phyloP scores from a whole-genome alignment of 2,888 invertebrate species.

The Podabrus alpinus region DNA sequence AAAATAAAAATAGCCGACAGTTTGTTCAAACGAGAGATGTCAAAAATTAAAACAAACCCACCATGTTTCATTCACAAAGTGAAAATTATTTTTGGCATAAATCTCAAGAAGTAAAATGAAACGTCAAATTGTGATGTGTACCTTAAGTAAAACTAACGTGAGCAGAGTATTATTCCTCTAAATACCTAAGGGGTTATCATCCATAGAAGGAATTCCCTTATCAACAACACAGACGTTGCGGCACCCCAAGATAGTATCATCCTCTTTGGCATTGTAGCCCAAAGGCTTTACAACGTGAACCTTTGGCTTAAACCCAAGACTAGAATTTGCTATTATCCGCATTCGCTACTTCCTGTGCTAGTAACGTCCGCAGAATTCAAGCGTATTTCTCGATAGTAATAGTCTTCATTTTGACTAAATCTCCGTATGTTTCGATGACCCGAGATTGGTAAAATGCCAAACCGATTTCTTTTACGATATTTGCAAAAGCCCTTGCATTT shows the following conservation, averaged over 20 bases:
- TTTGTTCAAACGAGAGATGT: neutral
- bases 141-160: neutral
- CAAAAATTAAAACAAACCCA: neutral
- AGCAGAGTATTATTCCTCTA: neutral
- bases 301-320: slow-evolving; percentile 97
- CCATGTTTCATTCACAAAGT: neutral
- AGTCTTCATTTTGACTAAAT: slow-evolving; percentile 93
- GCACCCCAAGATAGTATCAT: slow-evolving; percentile 69
- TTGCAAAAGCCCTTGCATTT: neutral
- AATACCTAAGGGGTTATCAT: slow-evolving; percentile 19
- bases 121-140: neutral
- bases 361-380: slow-evolving; percentile 81
- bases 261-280: slow-evolving; percentile 73
- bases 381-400: slow-evolving; percentile 90
- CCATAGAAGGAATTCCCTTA: slow-evolving; percentile 26
- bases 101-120: neutral
- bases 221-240: slow-evolving; percentile 26
- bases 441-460: slow-evolving; percentile 84
- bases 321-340: slow-evolving; percentile 95
- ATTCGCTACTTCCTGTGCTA: slow-evolving; percentile 84
- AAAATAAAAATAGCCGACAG: neutral
- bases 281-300: slow-evolving; percentile 76
- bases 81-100: neutral
- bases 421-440: slow-evolving; percentile 93
- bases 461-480: neutral